phyloP scores from a whole-genome alignment of 2,888 invertebrate genomes.

The Hyposoter didymator region DNA sequence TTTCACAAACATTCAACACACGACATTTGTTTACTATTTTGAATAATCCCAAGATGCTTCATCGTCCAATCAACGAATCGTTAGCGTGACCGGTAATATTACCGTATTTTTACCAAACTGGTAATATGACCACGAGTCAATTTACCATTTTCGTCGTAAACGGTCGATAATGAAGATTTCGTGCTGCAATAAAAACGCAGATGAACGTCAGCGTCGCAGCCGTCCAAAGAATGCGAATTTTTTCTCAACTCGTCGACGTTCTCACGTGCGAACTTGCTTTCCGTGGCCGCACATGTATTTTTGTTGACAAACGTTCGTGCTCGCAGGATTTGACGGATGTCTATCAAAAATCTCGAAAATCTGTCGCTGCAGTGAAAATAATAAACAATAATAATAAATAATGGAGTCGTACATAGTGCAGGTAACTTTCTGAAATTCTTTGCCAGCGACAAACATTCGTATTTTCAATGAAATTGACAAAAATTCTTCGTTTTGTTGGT shows the following conservation, averaged over 20 bases:
- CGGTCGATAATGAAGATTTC: no score
- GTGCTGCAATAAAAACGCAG: no score
- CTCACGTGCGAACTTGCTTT: background rate
- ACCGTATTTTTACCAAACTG: no score
- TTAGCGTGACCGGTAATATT: no score
- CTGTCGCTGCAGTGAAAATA: background rate
- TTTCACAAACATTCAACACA: background rate
- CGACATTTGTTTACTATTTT: background rate
- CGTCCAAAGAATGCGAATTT: background rate
- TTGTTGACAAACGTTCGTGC: constrained; percentile 56
- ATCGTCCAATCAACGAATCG: background rate
- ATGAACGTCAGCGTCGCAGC: no score
- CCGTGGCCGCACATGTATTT: constrained; percentile 4
- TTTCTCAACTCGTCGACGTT: background rate
- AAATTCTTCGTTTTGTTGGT: constrained; percentile 33
- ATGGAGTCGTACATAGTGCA: constrained; percentile 79
- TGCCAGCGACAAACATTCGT: background rate
- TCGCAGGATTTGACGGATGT: constrained; percentile 12
- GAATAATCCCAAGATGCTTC: background rate
- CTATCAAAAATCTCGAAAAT: background rate
- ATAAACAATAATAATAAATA: background rate
- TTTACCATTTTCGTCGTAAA: no score
- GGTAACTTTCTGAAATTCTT: constrained; percentile 66
- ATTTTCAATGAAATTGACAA: constrained; percentile 46
- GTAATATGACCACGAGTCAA: no score